Evolutionary conservation across 2,113 vertebrate species (phyloP), one percentile per base, ranked within the genome.

Genomic region (Eira barbara): DNA sequence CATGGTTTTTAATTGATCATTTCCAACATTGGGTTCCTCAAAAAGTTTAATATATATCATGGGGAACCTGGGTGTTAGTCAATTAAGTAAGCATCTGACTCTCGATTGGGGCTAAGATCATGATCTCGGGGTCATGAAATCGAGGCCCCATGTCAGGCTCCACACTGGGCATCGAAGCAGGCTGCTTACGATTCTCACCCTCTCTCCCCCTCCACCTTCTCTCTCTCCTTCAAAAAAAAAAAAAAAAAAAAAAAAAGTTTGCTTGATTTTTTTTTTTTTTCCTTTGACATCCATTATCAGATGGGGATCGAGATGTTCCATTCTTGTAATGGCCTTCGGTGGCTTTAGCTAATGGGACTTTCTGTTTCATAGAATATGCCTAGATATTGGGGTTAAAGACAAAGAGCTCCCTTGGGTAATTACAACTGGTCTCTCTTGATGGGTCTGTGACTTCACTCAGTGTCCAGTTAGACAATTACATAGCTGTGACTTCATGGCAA

Each of bases 11-110:
- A 90, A 90, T 89, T 96, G 92, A 96, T 98, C n/a, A 4, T 96
- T 97, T 95, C 84, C 88, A 95, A 95, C 89, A 79, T 97, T 98
- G 95, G 97, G 49, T 97, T 95, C 85, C 96, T 98, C 96, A 97
- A 97, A 98, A 98, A 97, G 89, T 94, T 96, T 57, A 98, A 96
- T 89, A 25, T 69, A 36, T 69, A 36, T 21, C 36, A 36, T 4
- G 34, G 1, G 17, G 34, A n/a, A 20, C 34, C 17, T 69, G 67
- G 67, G n/a, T 36, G 67, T 36, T 57, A 57, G 17, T 69, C 65
- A n/a, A 18, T 20, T 69, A 69, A 69, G 34, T 31, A 36, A 67
- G 63, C 29, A 3, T 69, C 34, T 0, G 2, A 20, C 67, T 69
- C 67, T 74, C 42, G 36, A 42, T 42, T 74, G 39, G 12, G 39